These are phyloP conservation scores for Trypoxylus dichotomus DNA, from an alignment of 1,140 invertebrate genomes.

Conservation along the genomic window DNA sequence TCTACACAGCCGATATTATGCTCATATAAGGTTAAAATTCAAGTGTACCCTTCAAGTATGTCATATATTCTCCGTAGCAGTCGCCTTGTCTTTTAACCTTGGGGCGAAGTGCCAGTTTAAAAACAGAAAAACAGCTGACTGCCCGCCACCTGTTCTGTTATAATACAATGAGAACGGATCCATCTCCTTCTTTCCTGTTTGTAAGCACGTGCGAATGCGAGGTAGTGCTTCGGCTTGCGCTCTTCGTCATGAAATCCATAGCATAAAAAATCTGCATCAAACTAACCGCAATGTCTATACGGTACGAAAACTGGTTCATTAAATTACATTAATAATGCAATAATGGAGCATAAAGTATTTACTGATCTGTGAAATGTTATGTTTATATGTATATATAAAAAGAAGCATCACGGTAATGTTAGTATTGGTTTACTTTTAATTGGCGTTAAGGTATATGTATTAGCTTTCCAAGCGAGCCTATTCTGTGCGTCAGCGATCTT, in stretches of 20 bases:
- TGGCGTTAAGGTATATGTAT: no score
- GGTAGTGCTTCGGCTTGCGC: neutral
- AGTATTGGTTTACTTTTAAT: no score
- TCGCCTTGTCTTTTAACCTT: conserved; percentile 8
- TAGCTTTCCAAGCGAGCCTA: no score
- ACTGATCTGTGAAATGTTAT: neutral
- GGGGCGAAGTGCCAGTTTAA: neutral
- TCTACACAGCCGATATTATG: neutral
- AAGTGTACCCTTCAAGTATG: neutral
- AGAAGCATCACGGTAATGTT: no score
- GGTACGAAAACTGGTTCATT: neutral
- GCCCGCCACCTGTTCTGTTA: neutral
- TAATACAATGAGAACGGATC: neutral
- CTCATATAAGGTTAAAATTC: conserved; percentile 17
- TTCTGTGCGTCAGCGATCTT: no score
- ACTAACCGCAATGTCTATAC: neutral
- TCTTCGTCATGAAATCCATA: neutral
- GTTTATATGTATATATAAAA: no score
- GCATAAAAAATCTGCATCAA: neutral
- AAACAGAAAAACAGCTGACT: conserved; percentile 13
- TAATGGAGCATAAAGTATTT: neutral
- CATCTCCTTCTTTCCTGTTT: neutral
- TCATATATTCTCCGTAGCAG: neutral
- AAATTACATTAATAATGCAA: conserved; percentile 10
- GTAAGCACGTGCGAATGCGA: neutral